Evolutionary conservation across 1,140 invertebrate genomes (phyloP).

Genomic region (Zaprionus davidi): DNA sequence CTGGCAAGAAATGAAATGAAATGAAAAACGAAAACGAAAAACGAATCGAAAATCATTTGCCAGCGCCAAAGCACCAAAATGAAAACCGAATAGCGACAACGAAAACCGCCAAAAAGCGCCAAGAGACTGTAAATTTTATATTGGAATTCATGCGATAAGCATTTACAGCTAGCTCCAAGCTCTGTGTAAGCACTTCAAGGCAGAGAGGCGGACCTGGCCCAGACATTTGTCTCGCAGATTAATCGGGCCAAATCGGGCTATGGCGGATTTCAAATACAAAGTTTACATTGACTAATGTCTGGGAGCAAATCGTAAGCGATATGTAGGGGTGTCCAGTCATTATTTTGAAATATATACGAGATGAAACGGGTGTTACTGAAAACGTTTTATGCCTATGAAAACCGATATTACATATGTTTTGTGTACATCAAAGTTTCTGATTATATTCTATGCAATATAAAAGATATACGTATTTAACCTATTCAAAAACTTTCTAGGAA

Average conservation of each 20-base stretch:
- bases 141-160: conserved; percentile 77
- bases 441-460: background rate
- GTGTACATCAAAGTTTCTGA: too few species aligned
- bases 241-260: background rate
- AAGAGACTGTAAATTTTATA: conserved; percentile 56
- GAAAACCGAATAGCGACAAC: conserved; percentile 39
- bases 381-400: background rate
- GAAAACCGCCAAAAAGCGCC: conserved; percentile 33
- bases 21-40: conserved; percentile 18
- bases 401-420: background rate
- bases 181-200: conserved; percentile 14
- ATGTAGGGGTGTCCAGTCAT: background rate
- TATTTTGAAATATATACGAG: conserved; percentile 2
- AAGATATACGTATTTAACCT: background rate
- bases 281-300: conserved; percentile 12
- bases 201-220: conserved; percentile 24
- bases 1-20: conserved; percentile 23
- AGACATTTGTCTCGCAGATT: conserved; percentile 27
- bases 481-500: too few species aligned
- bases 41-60: conserved; percentile 55
- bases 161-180: conserved; percentile 49
- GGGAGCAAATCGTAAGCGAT: background rate
- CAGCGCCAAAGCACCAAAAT: conserved; percentile 35
- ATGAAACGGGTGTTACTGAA: background rate
- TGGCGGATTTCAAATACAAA: conserved; percentile 6